phyloP scores from a whole-genome alignment of 1,140 invertebrate species.

The Copidosoma floridanum region DNA sequence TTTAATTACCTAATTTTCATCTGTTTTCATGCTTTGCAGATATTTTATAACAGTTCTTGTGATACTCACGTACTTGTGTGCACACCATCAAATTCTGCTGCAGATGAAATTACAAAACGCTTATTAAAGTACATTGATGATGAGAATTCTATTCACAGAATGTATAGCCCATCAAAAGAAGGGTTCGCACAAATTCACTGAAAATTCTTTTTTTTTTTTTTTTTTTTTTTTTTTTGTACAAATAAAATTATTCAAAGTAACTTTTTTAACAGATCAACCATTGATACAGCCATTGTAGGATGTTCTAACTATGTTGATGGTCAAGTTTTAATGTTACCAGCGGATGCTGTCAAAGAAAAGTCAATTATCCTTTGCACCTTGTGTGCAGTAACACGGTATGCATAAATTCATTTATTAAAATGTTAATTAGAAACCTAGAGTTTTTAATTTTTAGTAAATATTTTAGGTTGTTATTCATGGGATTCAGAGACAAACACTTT shows the following conservation, averaged over 20 bases:
- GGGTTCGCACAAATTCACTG: too few relatives aligned
- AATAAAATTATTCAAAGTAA: slow-evolving; percentile 27
- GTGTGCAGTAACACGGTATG: slow-evolving; percentile 41
- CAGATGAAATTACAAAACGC: background rate
- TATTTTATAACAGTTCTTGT: too few relatives aligned
- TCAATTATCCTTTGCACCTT: slow-evolving; percentile 55
- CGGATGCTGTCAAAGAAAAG: slow-evolving; percentile 41
- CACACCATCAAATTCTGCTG: slow-evolving; percentile 6
- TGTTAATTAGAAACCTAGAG: too few relatives aligned
- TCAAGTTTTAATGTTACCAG: slow-evolving; percentile 32
- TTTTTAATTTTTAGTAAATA: background rate
- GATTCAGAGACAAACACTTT: slow-evolving; percentile 60
- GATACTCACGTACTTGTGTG: background rate
- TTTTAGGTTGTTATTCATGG: slow-evolving; percentile 35
- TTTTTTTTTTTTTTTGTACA: too few relatives aligned
- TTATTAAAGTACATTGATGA: background rate
- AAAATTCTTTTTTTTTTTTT: too few relatives aligned
- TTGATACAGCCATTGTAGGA: slow-evolving; percentile 37
- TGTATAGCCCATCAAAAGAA: slow-evolving; percentile 54
- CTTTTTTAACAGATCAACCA: slow-evolving; percentile 26
- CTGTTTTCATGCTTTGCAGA: too few relatives aligned
- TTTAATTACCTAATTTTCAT: too few relatives aligned
- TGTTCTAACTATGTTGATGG: slow-evolving; percentile 45
- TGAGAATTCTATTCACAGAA: slow-evolving; percentile 40
- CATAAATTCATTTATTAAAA: background rate